phyloP scores from a whole-genome alignment of 2,888 invertebrate species.

The Calliphora vomitoria region DNA sequence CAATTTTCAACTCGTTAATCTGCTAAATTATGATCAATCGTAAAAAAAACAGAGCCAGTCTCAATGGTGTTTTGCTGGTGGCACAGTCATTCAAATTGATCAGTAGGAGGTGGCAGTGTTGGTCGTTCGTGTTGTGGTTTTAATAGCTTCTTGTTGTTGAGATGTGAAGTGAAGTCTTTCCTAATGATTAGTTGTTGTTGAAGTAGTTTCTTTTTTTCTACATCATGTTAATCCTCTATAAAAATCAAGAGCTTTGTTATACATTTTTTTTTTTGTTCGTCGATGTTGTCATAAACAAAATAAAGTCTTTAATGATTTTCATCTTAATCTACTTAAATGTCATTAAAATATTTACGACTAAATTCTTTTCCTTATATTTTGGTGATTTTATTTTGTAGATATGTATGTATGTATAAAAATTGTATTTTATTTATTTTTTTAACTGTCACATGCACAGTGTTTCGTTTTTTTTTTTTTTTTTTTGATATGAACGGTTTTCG shows the following conservation, averaged over 20 bases:
- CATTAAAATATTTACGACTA: constrained; percentile 53
- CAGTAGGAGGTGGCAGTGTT: constrained; percentile 53
- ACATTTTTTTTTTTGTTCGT: constrained; percentile 3
- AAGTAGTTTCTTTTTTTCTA: constrained; percentile 1
- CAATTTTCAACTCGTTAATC: constrained; percentile 83
- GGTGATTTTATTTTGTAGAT: neutral
- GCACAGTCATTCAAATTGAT: constrained; percentile 40
- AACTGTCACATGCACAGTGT: constrained; percentile 51
- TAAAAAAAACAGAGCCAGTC: constrained; percentile 64
- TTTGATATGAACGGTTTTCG: neutral
- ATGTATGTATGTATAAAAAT: neutral
- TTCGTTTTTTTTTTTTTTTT: constrained; percentile 12
- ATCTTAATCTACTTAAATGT: constrained; percentile 64
- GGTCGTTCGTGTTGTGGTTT: constrained; percentile 27
- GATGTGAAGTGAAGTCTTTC: constrained; percentile 20
- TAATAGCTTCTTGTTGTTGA: constrained; percentile 44
- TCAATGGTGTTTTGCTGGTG: constrained; percentile 19
- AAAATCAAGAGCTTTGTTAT: constrained; percentile 57
- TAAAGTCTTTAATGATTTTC: constrained; percentile 34
- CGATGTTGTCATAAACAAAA: constrained; percentile 14
- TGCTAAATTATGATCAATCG: constrained; percentile 79
- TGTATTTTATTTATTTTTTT: constrained; percentile 3
- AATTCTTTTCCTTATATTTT: constrained; percentile 37
- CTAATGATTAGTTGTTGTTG: constrained; percentile 45
- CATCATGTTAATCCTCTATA: constrained; percentile 35